Percentiles rank a stretch among this genome's conserved stretches.
phyloP scores from a whole-genome alignment of 1,140 invertebrate species.

The Aphelinus atriplicis region DNA sequence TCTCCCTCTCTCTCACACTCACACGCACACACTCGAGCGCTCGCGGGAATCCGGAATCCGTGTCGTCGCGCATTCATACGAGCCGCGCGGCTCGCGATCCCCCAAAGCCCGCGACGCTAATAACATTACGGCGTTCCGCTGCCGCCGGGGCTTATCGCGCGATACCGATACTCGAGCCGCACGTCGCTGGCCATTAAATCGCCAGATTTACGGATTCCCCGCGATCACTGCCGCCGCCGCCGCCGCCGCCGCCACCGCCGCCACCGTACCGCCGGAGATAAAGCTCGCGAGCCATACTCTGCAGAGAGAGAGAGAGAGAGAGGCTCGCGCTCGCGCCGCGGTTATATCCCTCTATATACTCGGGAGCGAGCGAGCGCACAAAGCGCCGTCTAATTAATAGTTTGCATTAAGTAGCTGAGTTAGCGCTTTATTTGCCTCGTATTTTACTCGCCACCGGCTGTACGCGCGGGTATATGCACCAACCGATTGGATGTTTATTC shows the following conservation, averaged over 20 bases:
- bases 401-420: slow-evolving; percentile 38
- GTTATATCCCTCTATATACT: no score
- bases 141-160: neutral
- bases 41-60: slow-evolving; percentile 35
- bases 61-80: slow-evolving; percentile 28
- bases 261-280: neutral
- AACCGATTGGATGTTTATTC: no score
- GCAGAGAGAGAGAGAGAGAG: no score
- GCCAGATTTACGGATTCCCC: slow-evolving; percentile 35
- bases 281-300: no score
- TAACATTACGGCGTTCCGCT: slow-evolving; percentile 15
- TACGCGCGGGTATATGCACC: neutral
- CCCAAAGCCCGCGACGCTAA: slow-evolving; percentile 11
- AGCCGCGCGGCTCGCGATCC: neutral
- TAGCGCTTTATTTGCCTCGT: slow-evolving; percentile 18
- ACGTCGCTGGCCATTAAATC: slow-evolving; percentile 20
- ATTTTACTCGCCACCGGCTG: neutral
- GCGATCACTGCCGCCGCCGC: no score
- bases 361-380: neutral
- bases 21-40: no score
- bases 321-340: no score
- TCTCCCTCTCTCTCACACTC: no score
- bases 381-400: slow-evolving; percentile 39
- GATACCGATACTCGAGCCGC: slow-evolving; percentile 15
- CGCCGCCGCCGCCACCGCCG: neutral